Evolutionary conservation across 1,140 invertebrate species (phyloP).

Genomic region (Ceratitis capitata): DNA sequence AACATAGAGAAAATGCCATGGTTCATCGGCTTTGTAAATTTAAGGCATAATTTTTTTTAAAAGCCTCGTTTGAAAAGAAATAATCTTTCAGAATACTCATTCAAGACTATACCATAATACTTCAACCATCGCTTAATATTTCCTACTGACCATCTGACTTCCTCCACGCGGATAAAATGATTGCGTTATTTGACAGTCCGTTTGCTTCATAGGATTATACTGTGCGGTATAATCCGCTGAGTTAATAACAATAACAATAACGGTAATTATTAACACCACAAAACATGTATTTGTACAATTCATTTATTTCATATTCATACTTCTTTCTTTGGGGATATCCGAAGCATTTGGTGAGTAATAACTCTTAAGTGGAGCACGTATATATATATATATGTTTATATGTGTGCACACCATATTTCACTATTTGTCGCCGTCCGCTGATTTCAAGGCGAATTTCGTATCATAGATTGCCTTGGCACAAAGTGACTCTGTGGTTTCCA

Average conservation of each 20-base stretch:
- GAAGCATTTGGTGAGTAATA: too few species aligned
- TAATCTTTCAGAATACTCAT: too few species aligned
- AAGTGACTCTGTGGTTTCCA: not conserved
- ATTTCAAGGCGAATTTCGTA: too few species aligned
- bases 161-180: not conserved
- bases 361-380: too few species aligned
- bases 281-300: not conserved
- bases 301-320: not conserved
- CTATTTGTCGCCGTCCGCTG: too few species aligned
- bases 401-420: not conserved
- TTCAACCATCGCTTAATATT: not conserved
- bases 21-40: too few species aligned
- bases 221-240: not conserved
- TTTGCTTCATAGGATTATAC: not conserved
- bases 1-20: too few species aligned
- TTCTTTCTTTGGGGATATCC: not conserved
- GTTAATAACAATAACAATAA: slow-evolving; percentile 20
- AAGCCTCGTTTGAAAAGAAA: too few species aligned
- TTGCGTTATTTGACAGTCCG: too few species aligned
- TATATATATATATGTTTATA: not conserved
- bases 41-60: too few species aligned
- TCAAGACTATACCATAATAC: too few species aligned
- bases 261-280: slow-evolving; percentile 12
- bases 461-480: not conserved
- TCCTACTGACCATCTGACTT: not conserved